Base-by-base conservation (phyloP, 2,888 invertebrate species). In the Entomobrya multifasciata region DNA sequence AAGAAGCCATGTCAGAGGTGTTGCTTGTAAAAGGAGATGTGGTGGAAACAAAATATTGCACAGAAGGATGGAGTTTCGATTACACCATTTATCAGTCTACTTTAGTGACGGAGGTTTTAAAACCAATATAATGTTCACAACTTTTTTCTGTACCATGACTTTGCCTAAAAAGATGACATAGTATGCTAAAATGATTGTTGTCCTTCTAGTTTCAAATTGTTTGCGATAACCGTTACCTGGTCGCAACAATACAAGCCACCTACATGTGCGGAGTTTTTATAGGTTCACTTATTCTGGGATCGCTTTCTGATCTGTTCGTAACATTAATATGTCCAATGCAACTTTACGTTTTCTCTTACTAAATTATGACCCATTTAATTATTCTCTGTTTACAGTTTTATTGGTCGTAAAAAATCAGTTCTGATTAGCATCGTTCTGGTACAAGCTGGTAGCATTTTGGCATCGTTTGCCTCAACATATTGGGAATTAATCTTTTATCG, bases 121-220 rank as follows among this genome's bases (percentile, higher is more conserved):
- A n/a, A n/a, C n/a, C n/a, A n/a, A n/a, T n/a, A n/a, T n/a, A n/a
- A 27, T 30, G 36, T 11, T 10, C n/a, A n/a, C n/a, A n/a, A 65
- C n/a, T 30, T 22, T 30, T 65, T 20, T n/a, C n/a, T n/a, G n/a
- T n/a, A n/a, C n/a, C n/a, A n/a, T n/a, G n/a, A n/a, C n/a, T n/a
- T n/a, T n/a, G n/a, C n/a, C n/a, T n/a, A n/a, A n/a, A 5, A n/a
- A 55, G n/a, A n/a, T 6, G 15, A 17, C 55, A n/a, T 15, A 15
- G n/a, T n/a, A 55, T 55, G n/a, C n/a, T n/a, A n/a, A n/a, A 62
- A 62, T 5, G 62, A 27, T 8, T 11, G 10, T 22, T 5, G 62
- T 25, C 22, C 30, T 36, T 62, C 1, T 55, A 91, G 91, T 91
- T 91, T 82, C 79, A 91, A 83, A 78, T 91, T 27, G 90, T 91